These are phyloP conservation scores for Athrips mouffetella DNA, from an alignment of 2,888 invertebrate species.

Conservation along the genomic window DNA sequence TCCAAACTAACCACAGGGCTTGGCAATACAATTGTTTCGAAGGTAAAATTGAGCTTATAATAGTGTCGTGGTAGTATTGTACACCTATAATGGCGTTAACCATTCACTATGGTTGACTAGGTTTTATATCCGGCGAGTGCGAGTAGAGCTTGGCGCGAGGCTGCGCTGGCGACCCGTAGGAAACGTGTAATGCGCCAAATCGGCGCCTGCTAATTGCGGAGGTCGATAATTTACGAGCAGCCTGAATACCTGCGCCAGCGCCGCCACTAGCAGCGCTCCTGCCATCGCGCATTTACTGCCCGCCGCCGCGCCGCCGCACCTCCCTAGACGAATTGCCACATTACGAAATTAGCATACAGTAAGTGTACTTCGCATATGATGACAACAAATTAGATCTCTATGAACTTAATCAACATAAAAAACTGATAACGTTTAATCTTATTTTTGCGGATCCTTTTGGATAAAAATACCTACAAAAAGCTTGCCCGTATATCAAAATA, in stretches of 20 bases:
- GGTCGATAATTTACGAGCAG: slow-evolving; percentile 65
- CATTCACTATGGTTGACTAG: slow-evolving; percentile 23
- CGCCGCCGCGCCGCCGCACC: slow-evolving; percentile 44
- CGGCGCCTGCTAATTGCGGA: slow-evolving; percentile 71
- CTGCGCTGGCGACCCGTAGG: slow-evolving; percentile 31
- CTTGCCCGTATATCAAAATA: slow-evolving; percentile 2
- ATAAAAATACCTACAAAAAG: no score
- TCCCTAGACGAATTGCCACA: slow-evolving; percentile 40
- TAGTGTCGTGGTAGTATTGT: slow-evolving; percentile 8
- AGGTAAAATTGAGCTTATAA: not conserved
- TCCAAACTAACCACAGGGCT: slow-evolving; percentile 2
- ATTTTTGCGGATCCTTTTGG: no score
- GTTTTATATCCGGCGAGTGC: slow-evolving; percentile 13
- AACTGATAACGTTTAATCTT: no score
- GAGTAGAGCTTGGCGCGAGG: slow-evolving; percentile 15
- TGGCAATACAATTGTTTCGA: slow-evolving; percentile 5
- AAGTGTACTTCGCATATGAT: not conserved
- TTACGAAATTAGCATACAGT: slow-evolving; percentile 21
- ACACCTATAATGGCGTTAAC: slow-evolving; percentile 27
- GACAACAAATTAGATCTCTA: no score
- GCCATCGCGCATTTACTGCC: no score
- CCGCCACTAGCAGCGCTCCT: slow-evolving; percentile 14
- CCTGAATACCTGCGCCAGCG: slow-evolving; percentile 52
- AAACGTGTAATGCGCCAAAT: slow-evolving; percentile 63
- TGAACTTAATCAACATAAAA: no score